Evolutionary conservation across 35 echinoderm and acorn worm genomes (phyloP).

Genomic region (Lytechinus pictus): DNA sequence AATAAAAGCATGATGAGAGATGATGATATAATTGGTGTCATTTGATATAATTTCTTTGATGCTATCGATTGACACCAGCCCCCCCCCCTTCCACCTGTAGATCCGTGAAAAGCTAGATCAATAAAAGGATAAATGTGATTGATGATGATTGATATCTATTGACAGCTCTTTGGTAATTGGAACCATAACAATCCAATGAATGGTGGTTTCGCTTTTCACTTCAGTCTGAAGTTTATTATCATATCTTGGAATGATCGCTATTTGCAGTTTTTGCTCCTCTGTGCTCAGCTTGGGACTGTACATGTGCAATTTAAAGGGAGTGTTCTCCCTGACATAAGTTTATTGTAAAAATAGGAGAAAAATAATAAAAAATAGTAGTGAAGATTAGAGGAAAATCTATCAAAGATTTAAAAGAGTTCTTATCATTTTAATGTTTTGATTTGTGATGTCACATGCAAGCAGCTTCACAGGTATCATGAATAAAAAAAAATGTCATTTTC

Average conservation of each 20-base stretch:
- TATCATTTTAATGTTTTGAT: no score
- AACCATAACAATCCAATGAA: neutral
- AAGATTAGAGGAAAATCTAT: no score
- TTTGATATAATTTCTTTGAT: neutral
- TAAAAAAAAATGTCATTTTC: no score
- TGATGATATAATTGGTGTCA: neutral
- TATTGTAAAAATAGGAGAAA: no score
- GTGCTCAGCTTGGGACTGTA: neutral
- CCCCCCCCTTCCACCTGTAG: neutral
- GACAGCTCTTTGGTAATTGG: neutral
- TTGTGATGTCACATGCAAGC: no score
- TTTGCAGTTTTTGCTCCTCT: neutral
- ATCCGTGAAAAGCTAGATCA: neutral
- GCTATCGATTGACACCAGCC: neutral
- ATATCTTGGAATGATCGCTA: neutral
- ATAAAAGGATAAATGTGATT: neutral
- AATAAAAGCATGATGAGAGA: neutral
- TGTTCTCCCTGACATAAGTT: no score
- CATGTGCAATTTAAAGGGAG: no score
- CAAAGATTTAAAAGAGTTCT: no score
- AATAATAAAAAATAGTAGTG: no score
- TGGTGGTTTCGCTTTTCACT: neutral
- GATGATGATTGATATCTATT: neutral
- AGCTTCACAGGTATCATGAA: no score
- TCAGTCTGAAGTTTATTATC: neutral